Conservation (phyloP, 2,113 vertebrate species). For the cattle (Bos taurus) region DNA sequence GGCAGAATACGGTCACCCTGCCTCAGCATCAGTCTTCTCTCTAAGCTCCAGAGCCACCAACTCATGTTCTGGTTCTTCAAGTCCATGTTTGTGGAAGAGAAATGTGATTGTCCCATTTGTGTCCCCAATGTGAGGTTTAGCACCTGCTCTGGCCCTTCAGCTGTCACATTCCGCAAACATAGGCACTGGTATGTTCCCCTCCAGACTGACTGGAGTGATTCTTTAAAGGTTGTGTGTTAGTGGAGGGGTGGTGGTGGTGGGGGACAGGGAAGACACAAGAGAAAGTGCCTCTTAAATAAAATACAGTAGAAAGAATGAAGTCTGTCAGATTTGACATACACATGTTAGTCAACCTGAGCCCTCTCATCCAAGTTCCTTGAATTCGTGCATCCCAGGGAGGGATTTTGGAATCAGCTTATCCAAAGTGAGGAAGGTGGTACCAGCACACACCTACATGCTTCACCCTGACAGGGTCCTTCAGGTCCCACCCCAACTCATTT, state of each 20-base stretch:
- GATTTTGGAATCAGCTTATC: background rate
- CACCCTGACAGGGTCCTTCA: background rate
- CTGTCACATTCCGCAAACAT: background rate
- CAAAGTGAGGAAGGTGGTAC: background rate
- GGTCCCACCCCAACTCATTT: background rate
- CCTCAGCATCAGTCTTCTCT: background rate
- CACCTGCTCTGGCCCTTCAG: background rate
- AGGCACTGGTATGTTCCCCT: background rate
- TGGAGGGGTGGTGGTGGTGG: background rate
- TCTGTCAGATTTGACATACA: background rate
- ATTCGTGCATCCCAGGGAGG: background rate
- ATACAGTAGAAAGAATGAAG: background rate
- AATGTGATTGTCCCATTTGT: background rate
- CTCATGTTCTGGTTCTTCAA: background rate
- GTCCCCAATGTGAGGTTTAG: background rate
- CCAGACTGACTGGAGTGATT: background rate
- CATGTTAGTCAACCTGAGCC: background rate
- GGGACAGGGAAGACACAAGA: background rate
- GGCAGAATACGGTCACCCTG: background rate
- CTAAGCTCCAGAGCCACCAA: background rate
- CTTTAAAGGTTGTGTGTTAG: background rate
- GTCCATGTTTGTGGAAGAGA: background rate
- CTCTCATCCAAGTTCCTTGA: background rate
- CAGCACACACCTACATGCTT: background rate
- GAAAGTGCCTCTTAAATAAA: background rate